phyloP scores from a whole-genome alignment of 1,140 invertebrate species.

The Phymastichus coffea region DNA sequence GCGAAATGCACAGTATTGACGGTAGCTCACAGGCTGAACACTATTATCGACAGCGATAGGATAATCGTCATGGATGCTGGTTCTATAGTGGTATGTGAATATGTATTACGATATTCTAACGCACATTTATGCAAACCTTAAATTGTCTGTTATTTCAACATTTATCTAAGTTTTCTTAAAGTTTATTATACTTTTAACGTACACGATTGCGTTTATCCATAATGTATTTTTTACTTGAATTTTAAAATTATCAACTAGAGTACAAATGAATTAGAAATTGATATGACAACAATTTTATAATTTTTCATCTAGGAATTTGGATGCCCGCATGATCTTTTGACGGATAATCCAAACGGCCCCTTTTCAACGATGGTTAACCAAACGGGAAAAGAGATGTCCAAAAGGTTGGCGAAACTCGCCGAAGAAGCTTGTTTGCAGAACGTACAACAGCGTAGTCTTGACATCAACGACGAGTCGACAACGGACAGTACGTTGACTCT shows the following conservation, averaged over 20 bases:
- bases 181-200: slow-evolving; percentile 46
- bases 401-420: slow-evolving; percentile 37
- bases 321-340: slow-evolving; percentile 65
- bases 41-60: slow-evolving; percentile 66
- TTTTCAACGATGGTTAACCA: slow-evolving; percentile 59
- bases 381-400: slow-evolving; percentile 54
- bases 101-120: background rate
- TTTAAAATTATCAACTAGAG: too few species aligned
- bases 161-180: slow-evolving; percentile 23
- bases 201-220: slow-evolving; percentile 34
- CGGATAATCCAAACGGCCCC: slow-evolving; percentile 52
- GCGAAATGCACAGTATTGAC: slow-evolving; percentile 64
- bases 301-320: slow-evolving; percentile 63
- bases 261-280: too few species aligned
- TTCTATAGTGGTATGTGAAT: slow-evolving; percentile 43
- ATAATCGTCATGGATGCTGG: slow-evolving; percentile 63
- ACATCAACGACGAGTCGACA: slow-evolving; percentile 7
- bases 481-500: background rate
- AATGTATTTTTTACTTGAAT: background rate
- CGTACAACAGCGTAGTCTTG: slow-evolving; percentile 11
- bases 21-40: slow-evolving; percentile 69
- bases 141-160: background rate
- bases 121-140: background rate
- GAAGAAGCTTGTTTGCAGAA: slow-evolving; percentile 13
- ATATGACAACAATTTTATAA: too few species aligned